Evolutionary conservation across 1,140 invertebrate genomes (phyloP), one percentile per base, ranked within the genome.

Genomic region (Trypoxylus dichotomus): DNA sequence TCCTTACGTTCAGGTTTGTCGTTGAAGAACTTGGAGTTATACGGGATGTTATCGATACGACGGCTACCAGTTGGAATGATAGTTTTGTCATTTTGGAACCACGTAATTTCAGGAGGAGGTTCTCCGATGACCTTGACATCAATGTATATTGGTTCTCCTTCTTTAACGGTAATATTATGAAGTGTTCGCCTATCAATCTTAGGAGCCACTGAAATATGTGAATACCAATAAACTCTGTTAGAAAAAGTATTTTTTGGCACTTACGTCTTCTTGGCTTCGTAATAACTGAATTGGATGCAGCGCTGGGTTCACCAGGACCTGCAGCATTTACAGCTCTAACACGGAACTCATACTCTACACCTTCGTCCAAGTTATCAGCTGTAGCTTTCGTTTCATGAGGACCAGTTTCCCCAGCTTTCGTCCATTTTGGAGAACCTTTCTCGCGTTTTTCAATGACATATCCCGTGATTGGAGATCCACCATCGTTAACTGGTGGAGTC

Each of bases 381-480:
- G 92, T 92, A 13, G 92, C 94, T 83, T 95, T 95, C 75, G 91
- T 93, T 71, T 96, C 94, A 72, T 90, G 89, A 3, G 92, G 91
- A 13, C 92, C 92, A 75, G 91, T 89, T 87, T 97, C 95, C 58
- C 90, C 91, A 76, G 94, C 95, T 84, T 97, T 96, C 63, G 93
- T 91, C 96, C 97, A 95, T 84, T 93, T 92, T 76, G 94, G 90
- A 81, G 91, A 91, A 83, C 95, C 95, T 83, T 97, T 96, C 85
- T 97, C 95, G 58, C 94, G 91, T 88, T 98, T 98, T 87, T 99
- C 97, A 82, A 99, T 93, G 68, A 98, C 88, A 84, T 99, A 99
- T 63, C 94, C 95, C 79, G 93, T 95, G 86, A 99, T 94, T 81
- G 97, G 97, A 79, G 96, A 94, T 74, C 96, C 96, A 82, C 96